A percentile compares a stretch with the other conserved stretches of the same genome.
Conservation (phyloP, 2,113 vertebrate species). For the Hystrix brachyura region DNA sequence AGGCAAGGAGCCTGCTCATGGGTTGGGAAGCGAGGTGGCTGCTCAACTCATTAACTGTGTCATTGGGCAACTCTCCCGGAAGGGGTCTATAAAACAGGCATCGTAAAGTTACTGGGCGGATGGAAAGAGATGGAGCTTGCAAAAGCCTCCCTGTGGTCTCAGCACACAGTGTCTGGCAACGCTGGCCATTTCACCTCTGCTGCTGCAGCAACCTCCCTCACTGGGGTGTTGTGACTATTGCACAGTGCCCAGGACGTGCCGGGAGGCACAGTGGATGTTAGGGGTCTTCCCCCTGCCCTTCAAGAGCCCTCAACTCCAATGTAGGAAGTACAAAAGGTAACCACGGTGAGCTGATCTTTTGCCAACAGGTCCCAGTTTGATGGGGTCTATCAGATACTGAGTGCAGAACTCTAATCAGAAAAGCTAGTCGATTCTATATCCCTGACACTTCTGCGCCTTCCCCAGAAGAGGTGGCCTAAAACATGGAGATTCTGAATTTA, state of each 20-base stretch:
- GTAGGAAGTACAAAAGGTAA: neutral
- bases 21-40: neutral
- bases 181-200: neutral
- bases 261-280: neutral
- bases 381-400: neutral
- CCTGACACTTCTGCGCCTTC: fast-evolving
- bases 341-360: neutral
- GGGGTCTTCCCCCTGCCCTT: neutral
- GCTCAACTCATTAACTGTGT: neutral
- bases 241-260: neutral
- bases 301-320: neutral
- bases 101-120: neutral
- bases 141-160: neutral
- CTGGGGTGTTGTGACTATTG: neutral
- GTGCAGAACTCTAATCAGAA: neutral
- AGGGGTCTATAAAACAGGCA: neutral
- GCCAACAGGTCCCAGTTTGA: neutral
- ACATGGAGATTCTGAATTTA: neutral
- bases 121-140: neutral
- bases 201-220: neutral
- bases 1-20: neutral
- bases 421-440: neutral
- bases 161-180: neutral
- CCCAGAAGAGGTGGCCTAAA: neutral
- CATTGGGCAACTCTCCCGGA: neutral